Conservation (phyloP, 2,888 invertebrate species). For the Cheilosia urbana region DNA sequence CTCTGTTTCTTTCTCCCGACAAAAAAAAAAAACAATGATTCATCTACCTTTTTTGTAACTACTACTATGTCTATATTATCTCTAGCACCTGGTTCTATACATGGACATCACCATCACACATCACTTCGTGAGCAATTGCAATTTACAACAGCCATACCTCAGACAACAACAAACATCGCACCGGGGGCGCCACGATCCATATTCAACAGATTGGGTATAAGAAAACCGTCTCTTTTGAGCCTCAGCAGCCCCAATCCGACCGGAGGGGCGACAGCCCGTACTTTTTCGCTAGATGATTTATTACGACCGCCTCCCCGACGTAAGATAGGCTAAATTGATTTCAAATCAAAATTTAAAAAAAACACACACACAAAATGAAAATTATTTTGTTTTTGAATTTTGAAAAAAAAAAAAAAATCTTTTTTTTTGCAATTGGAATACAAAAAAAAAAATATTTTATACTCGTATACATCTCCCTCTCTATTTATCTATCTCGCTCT, state of each 20-base stretch:
- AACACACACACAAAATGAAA: slow-evolving; percentile 62
- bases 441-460: slow-evolving; percentile 56
- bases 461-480: slow-evolving; percentile 58
- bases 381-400: slow-evolving; percentile 55
- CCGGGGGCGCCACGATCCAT: slow-evolving; percentile 87
- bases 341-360: slow-evolving; percentile 71
- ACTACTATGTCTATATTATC: slow-evolving; percentile 55
- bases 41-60: slow-evolving; percentile 57
- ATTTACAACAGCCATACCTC: slow-evolving; percentile 84
- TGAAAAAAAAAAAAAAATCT: slow-evolving; percentile 45
- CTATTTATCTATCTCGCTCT: slow-evolving; percentile 45
- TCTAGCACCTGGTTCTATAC: slow-evolving; percentile 80
- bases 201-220: slow-evolving; percentile 93
- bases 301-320: slow-evolving; percentile 92
- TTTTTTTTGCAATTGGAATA: slow-evolving; percentile 73
- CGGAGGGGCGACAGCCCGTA: slow-evolving; percentile 89
- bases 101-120: slow-evolving; percentile 84
- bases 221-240: slow-evolving; percentile 94
- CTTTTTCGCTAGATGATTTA: slow-evolving; percentile 95
- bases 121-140: slow-evolving; percentile 87
- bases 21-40: slow-evolving; percentile 43
- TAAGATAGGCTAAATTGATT: slow-evolving; percentile 85
- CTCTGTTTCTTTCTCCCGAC: slow-evolving; percentile 28
- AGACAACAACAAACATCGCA: slow-evolving; percentile 84
- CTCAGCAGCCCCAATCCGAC: slow-evolving; percentile 87